Evolutionary conservation across 2,113 vertebrate genomes (phyloP).

Genomic region (Heterotis niloticus): DNA sequence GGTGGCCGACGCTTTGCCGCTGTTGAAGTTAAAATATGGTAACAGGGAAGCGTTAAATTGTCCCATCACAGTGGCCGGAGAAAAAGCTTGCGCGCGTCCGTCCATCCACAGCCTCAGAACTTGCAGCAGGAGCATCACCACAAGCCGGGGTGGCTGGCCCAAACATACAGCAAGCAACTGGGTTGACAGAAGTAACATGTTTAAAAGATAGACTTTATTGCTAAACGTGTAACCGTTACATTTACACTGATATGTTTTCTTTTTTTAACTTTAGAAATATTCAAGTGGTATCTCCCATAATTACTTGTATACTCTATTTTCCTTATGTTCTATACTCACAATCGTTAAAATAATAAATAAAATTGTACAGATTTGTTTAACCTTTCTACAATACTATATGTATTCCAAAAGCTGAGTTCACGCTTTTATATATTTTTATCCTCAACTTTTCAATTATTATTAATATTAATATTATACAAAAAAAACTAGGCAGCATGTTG

Average conservation of each 20-base stretch:
- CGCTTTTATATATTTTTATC: slow-evolving; percentile 74
- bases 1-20: slow-evolving; percentile 28
- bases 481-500: slow-evolving; percentile 70
- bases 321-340: slow-evolving; percentile 78
- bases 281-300: slow-evolving; percentile 88
- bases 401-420: slow-evolving; percentile 80
- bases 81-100: too few species aligned
- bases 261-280: slow-evolving; percentile 74
- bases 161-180: slow-evolving; percentile 52
- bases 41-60: too few species aligned
- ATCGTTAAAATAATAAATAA: slow-evolving; percentile 94
- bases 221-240: slow-evolving; percentile 77
- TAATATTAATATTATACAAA: slow-evolving; percentile 77
- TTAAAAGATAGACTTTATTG: slow-evolving; percentile 85
- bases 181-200: slow-evolving; percentile 61
- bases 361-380: slow-evolving; percentile 78
- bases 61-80: too few species aligned
- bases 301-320: slow-evolving; percentile 81
- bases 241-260: slow-evolving; percentile 79
- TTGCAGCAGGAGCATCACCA: slow-evolving; percentile 11
- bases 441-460: slow-evolving; percentile 71
- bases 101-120: background rate
- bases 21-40: slow-evolving; percentile 27
- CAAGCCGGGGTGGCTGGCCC: background rate
- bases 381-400: slow-evolving; percentile 78